Conservation (phyloP, 1,140 invertebrate genomes). For the Diploscapter pachys region DNA sequence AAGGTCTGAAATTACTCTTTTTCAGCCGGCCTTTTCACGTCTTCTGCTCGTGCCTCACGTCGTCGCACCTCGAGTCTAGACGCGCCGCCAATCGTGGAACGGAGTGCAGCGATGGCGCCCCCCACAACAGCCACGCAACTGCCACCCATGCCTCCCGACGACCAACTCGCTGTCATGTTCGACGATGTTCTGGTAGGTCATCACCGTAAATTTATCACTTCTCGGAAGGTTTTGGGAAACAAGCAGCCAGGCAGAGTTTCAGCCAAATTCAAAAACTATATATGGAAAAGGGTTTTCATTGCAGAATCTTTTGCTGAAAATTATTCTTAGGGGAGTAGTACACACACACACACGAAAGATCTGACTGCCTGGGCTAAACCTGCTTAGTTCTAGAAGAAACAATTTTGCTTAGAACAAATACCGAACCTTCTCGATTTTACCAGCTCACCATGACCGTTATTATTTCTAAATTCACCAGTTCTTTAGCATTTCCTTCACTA, state of each 20-base stretch:
- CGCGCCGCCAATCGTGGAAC: too few relatives aligned
- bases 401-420: neutral
- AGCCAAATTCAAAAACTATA: neutral
- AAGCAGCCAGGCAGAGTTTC: constrained; percentile 2
- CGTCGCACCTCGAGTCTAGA: too few relatives aligned
- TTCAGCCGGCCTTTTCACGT: too few relatives aligned
- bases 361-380: neutral
- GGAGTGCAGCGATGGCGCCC: too few relatives aligned
- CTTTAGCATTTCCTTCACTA: constrained; percentile 1
- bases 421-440: neutral
- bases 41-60: too few relatives aligned
- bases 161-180: constrained; percentile 43
- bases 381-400: neutral
- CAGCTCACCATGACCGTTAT: too few relatives aligned
- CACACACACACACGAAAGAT: neutral
- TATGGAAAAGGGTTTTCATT: neutral
- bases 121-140: neutral
- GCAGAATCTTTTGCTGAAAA: constrained; percentile 1
- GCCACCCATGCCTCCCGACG: constrained; percentile 35
- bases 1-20: too few relatives aligned
- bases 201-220: constrained; percentile 3
- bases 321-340: neutral
- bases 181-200: constrained; percentile 51
- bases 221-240: constrained; percentile 17
- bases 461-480: neutral